Evolutionary conservation across 2,888 invertebrate genomes (phyloP).

Genomic region (Byasa hedistus): DNA sequence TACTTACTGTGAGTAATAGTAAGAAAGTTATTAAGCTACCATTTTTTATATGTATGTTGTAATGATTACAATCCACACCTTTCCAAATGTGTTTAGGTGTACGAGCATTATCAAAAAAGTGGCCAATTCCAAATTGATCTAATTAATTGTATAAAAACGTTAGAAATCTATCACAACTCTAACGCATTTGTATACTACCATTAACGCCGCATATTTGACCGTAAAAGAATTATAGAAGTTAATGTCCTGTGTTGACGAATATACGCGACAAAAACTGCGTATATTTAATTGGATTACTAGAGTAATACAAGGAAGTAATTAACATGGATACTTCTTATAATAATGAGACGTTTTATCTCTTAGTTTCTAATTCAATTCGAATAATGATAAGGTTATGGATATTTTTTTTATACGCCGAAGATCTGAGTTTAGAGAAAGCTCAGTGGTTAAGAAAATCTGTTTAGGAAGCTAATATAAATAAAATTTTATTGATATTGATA

Average conservation of each 20-base stretch:
- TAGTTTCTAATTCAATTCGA: slow-evolving; percentile 57
- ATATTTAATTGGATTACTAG: background rate
- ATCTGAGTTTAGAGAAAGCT: background rate
- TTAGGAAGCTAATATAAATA: background rate
- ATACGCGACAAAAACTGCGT: background rate
- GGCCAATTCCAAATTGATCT: background rate
- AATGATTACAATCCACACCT: no score
- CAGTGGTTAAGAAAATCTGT: no score
- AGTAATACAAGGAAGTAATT: slow-evolving; percentile 11
- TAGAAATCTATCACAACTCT: slow-evolving; percentile 5
- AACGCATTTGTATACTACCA: slow-evolving; percentile 8
- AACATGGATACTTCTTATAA: slow-evolving; percentile 2
- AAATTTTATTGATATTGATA: slow-evolving; percentile 44
- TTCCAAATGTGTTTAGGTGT: background rate
- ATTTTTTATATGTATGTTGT: no score
- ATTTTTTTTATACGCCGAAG: background rate
- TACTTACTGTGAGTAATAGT: no score
- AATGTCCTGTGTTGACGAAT: slow-evolving; percentile 20
- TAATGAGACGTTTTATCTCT: slow-evolving; percentile 29
- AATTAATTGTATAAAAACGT: slow-evolving; percentile 24
- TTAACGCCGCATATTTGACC: slow-evolving; percentile 20
- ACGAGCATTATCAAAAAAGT: slow-evolving; percentile 9
- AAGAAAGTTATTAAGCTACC: no score
- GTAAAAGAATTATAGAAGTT: slow-evolving; percentile 19
- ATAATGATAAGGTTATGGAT: slow-evolving; percentile 48